These are phyloP conservation scores for Macrobrachium rosenbergii DNA, from an alignment of 1,140 invertebrate species.

Conservation along the genomic window DNA sequence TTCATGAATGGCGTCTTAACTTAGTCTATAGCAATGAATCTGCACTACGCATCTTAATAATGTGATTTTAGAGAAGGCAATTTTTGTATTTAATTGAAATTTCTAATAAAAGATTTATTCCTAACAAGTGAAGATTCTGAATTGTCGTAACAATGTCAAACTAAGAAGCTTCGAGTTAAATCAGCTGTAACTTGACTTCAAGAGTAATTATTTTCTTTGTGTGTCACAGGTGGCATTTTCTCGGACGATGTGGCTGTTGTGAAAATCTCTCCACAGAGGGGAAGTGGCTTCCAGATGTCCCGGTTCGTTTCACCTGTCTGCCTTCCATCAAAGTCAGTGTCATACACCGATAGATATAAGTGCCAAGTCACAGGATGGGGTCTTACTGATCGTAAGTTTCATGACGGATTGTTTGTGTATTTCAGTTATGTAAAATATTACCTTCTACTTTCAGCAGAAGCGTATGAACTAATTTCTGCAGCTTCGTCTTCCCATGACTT, in stretches of 20 bases:
- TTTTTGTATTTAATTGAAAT: no score
- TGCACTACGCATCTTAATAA: no score
- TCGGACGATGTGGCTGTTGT: slow-evolving; percentile 62
- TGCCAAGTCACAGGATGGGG: slow-evolving; percentile 87
- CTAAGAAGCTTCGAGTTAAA: background rate
- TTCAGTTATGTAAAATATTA: background rate
- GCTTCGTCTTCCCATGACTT: no score
- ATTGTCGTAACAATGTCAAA: background rate
- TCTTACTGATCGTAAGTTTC: slow-evolving; percentile 45
- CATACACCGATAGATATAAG: slow-evolving; percentile 70
- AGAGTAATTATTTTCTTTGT: background rate
- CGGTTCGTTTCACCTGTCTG: slow-evolving; percentile 60
- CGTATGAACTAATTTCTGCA: no score
- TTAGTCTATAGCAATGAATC: no score
- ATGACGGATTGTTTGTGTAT: background rate
- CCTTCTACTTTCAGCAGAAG: no score
- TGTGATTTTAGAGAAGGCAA: no score
- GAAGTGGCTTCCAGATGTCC: slow-evolving; percentile 51
- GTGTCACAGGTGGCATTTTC: slow-evolving; percentile 40
- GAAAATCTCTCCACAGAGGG: slow-evolving; percentile 43
- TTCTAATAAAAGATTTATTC: no score
- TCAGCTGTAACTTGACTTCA: background rate
- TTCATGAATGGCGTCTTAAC: no score
- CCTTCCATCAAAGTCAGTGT: slow-evolving; percentile 33
- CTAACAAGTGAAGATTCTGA: no score